Evolutionary conservation across 2,113 vertebrate genomes (phyloP).

Genomic region (Chaetops frenatus): DNA sequence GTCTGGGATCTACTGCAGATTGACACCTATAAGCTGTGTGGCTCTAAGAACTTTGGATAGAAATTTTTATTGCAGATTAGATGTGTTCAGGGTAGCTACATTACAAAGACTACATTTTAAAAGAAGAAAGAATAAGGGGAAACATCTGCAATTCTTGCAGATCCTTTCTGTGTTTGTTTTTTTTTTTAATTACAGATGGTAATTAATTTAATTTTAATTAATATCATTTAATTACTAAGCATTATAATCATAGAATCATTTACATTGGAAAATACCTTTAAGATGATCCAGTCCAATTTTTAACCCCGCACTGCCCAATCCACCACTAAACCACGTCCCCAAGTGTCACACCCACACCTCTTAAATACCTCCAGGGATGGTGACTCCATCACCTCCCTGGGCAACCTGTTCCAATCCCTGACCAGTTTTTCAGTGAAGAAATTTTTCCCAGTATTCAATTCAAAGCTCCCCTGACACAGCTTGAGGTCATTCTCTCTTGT

Average conservation of each 20-base stretch:
- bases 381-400: background rate
- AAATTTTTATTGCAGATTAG: background rate
- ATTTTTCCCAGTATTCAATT: background rate
- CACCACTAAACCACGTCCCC: background rate
- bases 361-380: background rate
- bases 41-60: background rate
- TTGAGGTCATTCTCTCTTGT: background rate
- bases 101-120: background rate
- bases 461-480: background rate
- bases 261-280: background rate
- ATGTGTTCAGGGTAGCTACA: background rate
- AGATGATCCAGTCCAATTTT: fast-evolving
- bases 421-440: background rate
- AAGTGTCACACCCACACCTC: background rate
- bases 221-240: background rate
- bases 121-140: background rate
- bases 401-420: background rate
- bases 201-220: background rate
- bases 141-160: background rate
- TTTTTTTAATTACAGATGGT: background rate
- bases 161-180: fast-evolving
- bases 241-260: background rate
- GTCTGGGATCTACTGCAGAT: background rate
- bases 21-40: background rate
- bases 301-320: background rate